Base-by-base conservation (phyloP, 1,140 invertebrate genomes). In the Leptinotarsa texana region DNA sequence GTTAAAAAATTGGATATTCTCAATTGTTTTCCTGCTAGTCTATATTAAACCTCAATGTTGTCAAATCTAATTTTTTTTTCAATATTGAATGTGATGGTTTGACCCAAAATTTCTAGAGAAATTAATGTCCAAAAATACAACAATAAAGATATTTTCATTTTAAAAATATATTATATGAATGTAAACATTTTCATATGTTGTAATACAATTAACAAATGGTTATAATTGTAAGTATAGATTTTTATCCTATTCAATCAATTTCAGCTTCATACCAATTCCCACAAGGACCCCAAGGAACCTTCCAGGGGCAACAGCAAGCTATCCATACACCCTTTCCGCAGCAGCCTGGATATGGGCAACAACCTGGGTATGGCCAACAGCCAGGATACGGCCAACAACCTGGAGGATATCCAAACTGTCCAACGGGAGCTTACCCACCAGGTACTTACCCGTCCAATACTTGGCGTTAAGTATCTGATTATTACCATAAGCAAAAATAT, bases 341-440 rank as follows among this genome's bases (percentile, higher is more conserved):
- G 42, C 66, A 68, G 42, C 33, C 66, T 18, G 33, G 33, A 42
- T 68, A 68, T 47, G 66, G 66, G 13, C 66, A 68, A 47, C 63
- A 69, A 47, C 33, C 66, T 69, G 74, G 74, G 4, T 57, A 57
- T 18, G 63, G n/a, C 15, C 66, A 68, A 68, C 66, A 68, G 47
- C n/a, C 66, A 15, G 33, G 33, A 15, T 68, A 68, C 17, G 66
- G 66, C 17, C 66, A 68, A 47, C 63, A 69, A 22, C 42, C 67
- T 69, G 74, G 74, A 69, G 63, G 63, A 17, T 77, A 77, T 75
- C 75, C 73, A 73, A 66, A 65, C 17, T 77, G 76, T 73, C 75
- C 73, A 48, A 74, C 77, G 4, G 79, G 75, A 24, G 65, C 72
- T 71, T 80, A 77, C 67, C 80, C 75, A n/a, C 79, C 75, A 1